Percentiles rank a stretch among this genome's conserved stretches.
Conservation (phyloP, 2,888 invertebrate species). For the Beris chalybata region DNA sequence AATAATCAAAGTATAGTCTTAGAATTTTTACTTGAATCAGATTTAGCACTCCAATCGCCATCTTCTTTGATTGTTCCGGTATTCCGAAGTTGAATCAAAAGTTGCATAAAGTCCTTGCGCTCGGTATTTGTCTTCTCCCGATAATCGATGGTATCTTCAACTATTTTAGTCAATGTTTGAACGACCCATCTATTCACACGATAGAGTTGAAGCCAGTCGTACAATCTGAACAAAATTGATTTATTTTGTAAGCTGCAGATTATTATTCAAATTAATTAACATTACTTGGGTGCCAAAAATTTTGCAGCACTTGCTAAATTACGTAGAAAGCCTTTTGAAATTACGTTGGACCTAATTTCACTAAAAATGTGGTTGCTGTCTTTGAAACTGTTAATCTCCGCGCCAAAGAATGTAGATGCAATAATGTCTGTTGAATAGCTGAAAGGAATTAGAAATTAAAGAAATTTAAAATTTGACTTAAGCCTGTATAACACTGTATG, state of each 20-base stretch:
- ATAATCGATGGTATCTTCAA: slow-evolving; percentile 48
- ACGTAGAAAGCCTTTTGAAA: slow-evolving; percentile 18
- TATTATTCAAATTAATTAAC: background rate
- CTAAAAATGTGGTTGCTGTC: slow-evolving; percentile 43
- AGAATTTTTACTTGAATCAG: background rate
- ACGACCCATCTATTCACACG: background rate
- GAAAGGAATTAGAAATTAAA: background rate
- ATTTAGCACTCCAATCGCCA: slow-evolving; percentile 30
- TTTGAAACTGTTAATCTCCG: slow-evolving; percentile 44
- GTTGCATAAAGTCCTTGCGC: slow-evolving; percentile 50
- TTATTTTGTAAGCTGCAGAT: background rate
- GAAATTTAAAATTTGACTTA: background rate
- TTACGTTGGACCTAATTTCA: slow-evolving; percentile 25
- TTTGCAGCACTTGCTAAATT: slow-evolving; percentile 29
- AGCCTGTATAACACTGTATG: too few relatives aligned
- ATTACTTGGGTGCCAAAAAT: slow-evolving; percentile 39
- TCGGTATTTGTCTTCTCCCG: slow-evolving; percentile 47
- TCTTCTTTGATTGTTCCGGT: slow-evolving; percentile 37
- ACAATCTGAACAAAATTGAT: slow-evolving; percentile 26
- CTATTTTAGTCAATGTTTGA: slow-evolving; percentile 40
- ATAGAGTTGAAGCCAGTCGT: slow-evolving; percentile 16
- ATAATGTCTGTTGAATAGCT: slow-evolving; percentile 50
- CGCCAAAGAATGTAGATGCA: slow-evolving; percentile 49
- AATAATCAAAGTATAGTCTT: background rate
- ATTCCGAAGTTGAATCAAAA: slow-evolving; percentile 48